Evolutionary conservation across 1,140 invertebrate genomes (phyloP), one percentile per base, ranked within the genome.

Genomic region (Diprion similis): DNA sequence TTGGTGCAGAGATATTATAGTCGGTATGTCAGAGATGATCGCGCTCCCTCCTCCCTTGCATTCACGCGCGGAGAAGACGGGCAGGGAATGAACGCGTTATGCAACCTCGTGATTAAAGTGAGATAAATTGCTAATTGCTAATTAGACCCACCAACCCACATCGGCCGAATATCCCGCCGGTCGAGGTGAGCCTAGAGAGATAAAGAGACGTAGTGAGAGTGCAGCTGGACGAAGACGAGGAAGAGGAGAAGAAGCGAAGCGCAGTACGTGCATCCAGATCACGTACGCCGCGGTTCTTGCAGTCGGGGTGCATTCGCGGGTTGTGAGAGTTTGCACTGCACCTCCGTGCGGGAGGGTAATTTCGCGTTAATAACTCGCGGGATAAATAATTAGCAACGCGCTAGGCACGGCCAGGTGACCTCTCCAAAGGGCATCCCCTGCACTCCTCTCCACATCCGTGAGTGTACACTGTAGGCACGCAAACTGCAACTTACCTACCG

Each of bases 91-190:
- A 4, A 13, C 9, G 3, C 11, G 9, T 15, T 59, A 59, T 59
- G 51, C 51, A 59, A 59, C 11, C 6, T 59, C n/a, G 51, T 59
- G 11, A 83, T 84, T 77, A 68, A 70, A 73, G 68, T 72, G 74
- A 78, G 80, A 79, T 84, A 84, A 83, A 83, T 78, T 76, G 75
- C 77, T 84, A 81, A 85, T 86, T 76, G 75, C 78, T 86, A 85
- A 86, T 86, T 84, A 85, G 81, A 81, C 75, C 78, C 78, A 77
- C 70, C 80, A 78, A 83, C 77, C 79, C 73, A 80, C 72, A 78
- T 79, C 72, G 71, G 64, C 11, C 11, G 8, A 59, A 59, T 59
- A 17, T 59, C 51, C 51, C 51, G 51, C 51, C 51, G 24, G 6
- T 6, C 51, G 51, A 59, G 51, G 51, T 59, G 4, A 3, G n/a